Percentiles rank a stretch among this genome's conserved stretches.
Evolutionary conservation across 2,113 vertebrate species (phyloP).

Genomic region (Numenius arquata): DNA sequence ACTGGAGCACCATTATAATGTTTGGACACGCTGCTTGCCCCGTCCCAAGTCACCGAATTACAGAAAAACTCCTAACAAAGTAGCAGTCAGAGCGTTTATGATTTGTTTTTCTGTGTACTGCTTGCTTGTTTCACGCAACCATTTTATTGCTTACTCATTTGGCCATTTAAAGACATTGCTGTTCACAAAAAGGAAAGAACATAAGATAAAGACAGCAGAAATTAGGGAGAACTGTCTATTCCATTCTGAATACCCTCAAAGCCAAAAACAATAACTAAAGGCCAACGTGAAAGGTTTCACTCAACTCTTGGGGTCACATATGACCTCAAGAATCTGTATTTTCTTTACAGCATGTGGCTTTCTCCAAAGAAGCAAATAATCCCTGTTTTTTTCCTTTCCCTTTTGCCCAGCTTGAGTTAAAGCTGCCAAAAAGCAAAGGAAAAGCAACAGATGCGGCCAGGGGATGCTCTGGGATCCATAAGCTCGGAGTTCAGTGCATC

Average conservation of each 20-base stretch:
- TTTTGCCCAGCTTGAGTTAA: background rate
- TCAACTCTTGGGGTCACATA: background rate
- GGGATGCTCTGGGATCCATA: background rate
- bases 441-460: background rate
- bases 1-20: background rate
- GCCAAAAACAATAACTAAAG: background rate
- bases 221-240: background rate
- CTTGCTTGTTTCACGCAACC: background rate
- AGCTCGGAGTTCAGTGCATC: background rate
- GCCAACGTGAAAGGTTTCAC: background rate
- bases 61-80: background rate
- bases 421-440: background rate
- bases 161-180: background rate
- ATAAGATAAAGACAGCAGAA: background rate
- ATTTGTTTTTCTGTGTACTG: background rate
- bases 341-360: background rate
- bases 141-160: background rate
- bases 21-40: background rate
- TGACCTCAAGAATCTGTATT: background rate
- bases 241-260: background rate
- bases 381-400: background rate
- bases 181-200: background rate
- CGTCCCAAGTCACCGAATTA: background rate
- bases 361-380: background rate
- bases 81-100: background rate